Percentiles rank a stretch among this genome's conserved stretches.
Evolutionary conservation across 2,113 vertebrate species (phyloP).

Genomic region (Hippopotamus amphibius): DNA sequence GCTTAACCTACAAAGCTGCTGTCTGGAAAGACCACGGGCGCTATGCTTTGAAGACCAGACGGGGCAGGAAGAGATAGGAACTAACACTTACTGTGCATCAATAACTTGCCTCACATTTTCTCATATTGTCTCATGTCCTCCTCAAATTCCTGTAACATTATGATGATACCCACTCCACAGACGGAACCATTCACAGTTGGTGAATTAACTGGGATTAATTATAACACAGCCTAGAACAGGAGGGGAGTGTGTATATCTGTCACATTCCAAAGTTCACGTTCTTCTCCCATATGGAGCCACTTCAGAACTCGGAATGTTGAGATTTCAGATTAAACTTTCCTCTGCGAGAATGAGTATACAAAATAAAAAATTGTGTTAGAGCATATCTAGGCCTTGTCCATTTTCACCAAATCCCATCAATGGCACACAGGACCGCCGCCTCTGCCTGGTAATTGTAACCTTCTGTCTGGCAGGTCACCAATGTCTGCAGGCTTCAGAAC

Average conservation of each 20-base stretch:
- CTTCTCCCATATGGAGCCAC: background rate
- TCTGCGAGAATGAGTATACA: background rate
- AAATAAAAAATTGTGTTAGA: background rate
- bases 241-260: background rate
- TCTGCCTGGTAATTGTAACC: background rate
- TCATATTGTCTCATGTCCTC: background rate
- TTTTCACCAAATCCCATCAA: background rate
- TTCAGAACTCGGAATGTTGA: background rate
- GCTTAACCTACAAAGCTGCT: background rate
- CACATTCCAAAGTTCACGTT: background rate
- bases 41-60: background rate
- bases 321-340: background rate
- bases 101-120: background rate
- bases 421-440: background rate
- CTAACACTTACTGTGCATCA: background rate
- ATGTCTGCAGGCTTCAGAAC: background rate
- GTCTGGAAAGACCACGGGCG: background rate
- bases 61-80: background rate
- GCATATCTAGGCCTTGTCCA: background rate
- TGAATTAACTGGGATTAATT: background rate
- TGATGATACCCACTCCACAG: no score
- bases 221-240: fast-evolving
- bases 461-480: background rate
- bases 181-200: background rate
- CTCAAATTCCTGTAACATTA: background rate